phyloP scores from a whole-genome alignment of 2,113 vertebrate species.

The Paradoxurus hermaphroditus region DNA sequence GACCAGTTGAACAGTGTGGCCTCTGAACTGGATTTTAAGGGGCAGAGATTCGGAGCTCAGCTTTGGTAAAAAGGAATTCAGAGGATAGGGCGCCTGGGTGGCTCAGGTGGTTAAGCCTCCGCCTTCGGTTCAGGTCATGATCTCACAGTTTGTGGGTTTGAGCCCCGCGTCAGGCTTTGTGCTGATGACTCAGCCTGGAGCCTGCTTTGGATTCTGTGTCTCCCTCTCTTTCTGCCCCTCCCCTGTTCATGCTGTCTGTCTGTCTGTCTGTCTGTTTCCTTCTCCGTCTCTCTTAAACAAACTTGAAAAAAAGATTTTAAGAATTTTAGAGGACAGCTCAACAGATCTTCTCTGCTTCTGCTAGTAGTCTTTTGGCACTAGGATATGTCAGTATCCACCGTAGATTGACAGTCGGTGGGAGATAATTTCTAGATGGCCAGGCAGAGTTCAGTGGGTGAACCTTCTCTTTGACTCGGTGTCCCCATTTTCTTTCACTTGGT shows the following conservation, averaged over 20 bases:
- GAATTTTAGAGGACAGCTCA: background rate
- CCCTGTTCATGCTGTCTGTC: too few species aligned
- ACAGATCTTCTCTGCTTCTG: background rate
- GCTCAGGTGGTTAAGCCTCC: too few species aligned
- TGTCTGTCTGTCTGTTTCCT: background rate
- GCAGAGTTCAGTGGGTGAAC: background rate
- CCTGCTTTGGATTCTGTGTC: too few species aligned
- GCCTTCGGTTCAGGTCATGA: too few species aligned
- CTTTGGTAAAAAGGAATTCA: background rate
- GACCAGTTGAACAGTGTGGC: background rate
- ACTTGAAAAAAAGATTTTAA: too few species aligned
- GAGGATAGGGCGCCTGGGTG: too few species aligned
- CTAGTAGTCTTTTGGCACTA: background rate
- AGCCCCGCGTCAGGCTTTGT: too few species aligned
- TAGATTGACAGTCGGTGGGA: background rate
- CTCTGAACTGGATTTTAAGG: constrained; percentile 14
- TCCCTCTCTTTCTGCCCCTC: too few species aligned
- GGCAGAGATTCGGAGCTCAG: background rate
- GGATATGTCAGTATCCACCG: background rate
- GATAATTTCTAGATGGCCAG: background rate
- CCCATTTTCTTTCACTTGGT: background rate
- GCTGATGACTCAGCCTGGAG: too few species aligned
- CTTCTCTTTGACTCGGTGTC: background rate
- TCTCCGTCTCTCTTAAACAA: too few species aligned
- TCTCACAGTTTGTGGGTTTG: too few species aligned